A percentile compares a stretch with the other conserved stretches of the same genome.
Evolutionary conservation across 2,113 vertebrate genomes (phyloP).

Genomic region (Oncorhynchus clarkii): DNA sequence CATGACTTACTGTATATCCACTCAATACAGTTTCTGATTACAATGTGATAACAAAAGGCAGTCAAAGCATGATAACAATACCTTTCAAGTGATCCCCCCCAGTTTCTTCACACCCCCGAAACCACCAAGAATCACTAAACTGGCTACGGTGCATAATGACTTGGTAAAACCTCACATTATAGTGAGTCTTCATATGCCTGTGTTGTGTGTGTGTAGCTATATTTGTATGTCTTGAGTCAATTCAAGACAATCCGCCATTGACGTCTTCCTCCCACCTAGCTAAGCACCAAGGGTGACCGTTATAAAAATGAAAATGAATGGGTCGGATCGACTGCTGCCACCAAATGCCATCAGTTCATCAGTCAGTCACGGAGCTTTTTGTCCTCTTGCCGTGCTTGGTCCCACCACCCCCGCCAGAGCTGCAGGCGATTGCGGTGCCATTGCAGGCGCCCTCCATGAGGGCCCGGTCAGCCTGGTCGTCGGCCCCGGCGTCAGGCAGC

Average conservation of each 20-base stretch:
- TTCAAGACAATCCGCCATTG: constrained; percentile 31
- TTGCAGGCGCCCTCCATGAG: constrained; percentile 57
- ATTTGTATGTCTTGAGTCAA: constrained; percentile 39
- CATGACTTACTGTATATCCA: constrained; percentile 25
- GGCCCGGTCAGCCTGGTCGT: constrained; percentile 34
- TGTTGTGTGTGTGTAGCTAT: constrained; percentile 43
- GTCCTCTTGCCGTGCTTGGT: constrained; percentile 74
- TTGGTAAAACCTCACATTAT: constrained; percentile 31
- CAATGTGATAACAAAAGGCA: constrained; percentile 13
- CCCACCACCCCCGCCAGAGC: constrained; percentile 52
- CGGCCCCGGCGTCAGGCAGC: constrained; percentile 49
- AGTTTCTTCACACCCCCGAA: constrained; percentile 24
- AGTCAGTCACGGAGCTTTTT: constrained; percentile 72
- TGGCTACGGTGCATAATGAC: constrained; percentile 36
- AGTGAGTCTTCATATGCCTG: constrained; percentile 40
- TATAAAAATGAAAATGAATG: constrained; percentile 3
- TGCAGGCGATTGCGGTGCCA: constrained; percentile 47
- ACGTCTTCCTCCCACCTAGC: constrained; percentile 30
- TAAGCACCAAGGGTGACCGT: constrained; percentile 62
- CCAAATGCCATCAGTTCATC: constrained; percentile 38
- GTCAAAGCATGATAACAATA: constrained; percentile 22
- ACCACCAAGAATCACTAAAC: constrained; percentile 22
- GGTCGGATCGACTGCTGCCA: constrained; percentile 4
- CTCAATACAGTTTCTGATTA: constrained; percentile 25
- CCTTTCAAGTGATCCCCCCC: constrained; percentile 6